Evolutionary conservation across 2,888 invertebrate genomes (phyloP), one percentile per base, ranked within the genome.

Genomic region (Papilio protenor): DNA sequence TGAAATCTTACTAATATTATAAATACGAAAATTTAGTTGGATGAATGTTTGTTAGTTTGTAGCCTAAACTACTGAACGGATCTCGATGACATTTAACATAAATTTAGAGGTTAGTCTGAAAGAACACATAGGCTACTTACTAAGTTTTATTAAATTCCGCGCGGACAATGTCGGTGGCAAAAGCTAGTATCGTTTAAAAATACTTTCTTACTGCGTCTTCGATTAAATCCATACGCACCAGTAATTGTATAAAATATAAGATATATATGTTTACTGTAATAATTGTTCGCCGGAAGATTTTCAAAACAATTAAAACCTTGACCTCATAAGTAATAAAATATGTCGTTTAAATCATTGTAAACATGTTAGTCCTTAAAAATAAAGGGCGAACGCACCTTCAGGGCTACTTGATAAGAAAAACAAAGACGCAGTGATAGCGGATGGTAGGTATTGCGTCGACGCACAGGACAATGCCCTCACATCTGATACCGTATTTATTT

Each of bases 361-460:
- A 85, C 83, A 81, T 85, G 85, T 86, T 83, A 84, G 84, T 80
- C 83, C 85, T 89, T 88, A 89, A 88, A 91, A 90, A 90, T 85
- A 84, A 80, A 86, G 85, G 91, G 90, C 86, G 85, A 92, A 91
- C 81, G 92, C 81, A 88, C 94, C 85, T 90, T 93, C 94, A 94
- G 90, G 94, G 94, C 88, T 88, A 82, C 61, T 61, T 83, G 85
- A 86, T 86, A 86, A 86, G 83, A 81, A 82, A 80, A 80, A 86
- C 85, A 86, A 86, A 85, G 83, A 75, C 75, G 73, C 75, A 75
- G 81, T 81, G 83, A 84, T 84, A 84, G 82, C 81, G 80, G 76
- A 73, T 75, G 76, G 78, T 79, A 82, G 81, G 80, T 79, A 78
- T 71, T 64, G 76, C 69, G 70, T 27, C 69, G 71, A 55, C 71